These are phyloP conservation scores for Arizona elegans DNA, from an alignment of 2,113 vertebrate species.

Conservation along the genomic window DNA sequence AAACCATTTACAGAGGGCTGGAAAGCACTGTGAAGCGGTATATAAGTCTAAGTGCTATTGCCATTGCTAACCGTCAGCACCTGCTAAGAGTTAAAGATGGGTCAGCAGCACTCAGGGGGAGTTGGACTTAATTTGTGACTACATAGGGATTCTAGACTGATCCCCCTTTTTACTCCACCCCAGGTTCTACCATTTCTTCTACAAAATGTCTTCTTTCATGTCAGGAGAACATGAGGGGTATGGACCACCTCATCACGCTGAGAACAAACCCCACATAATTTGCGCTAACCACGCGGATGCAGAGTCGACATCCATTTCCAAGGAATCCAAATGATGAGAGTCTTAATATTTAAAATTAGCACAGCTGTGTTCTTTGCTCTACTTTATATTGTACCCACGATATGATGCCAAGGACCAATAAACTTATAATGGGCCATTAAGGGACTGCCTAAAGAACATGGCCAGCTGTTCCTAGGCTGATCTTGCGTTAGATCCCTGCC, in stretches of 20 bases:
- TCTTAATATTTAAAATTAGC: neutral
- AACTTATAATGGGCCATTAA: slow-evolving; percentile 1
- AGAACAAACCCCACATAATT: neutral
- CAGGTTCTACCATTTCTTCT: neutral
- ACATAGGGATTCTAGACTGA: neutral
- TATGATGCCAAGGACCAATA: slow-evolving; percentile 8
- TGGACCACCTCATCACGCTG: neutral
- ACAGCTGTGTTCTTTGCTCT: neutral
- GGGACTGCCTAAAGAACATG: neutral
- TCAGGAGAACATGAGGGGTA: neutral
- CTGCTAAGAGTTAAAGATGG: neutral
- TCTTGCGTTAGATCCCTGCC: neutral
- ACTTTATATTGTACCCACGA: neutral
- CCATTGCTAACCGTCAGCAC: too few species aligned
- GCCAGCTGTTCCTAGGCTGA: slow-evolving; percentile 19
- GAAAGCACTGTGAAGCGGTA: too few species aligned
- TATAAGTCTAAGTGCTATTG: too few species aligned
- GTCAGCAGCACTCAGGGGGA: neutral
- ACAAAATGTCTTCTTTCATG: neutral
- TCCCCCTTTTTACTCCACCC: neutral
- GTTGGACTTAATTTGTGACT: neutral
- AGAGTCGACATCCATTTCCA: neutral
- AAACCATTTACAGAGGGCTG: too few species aligned
- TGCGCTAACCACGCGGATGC: slow-evolving; percentile 4
- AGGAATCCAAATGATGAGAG: neutral